These are phyloP conservation scores for Amazona vittata DNA, from an alignment of 2,113 vertebrate genomes.

Conservation along the genomic window DNA sequence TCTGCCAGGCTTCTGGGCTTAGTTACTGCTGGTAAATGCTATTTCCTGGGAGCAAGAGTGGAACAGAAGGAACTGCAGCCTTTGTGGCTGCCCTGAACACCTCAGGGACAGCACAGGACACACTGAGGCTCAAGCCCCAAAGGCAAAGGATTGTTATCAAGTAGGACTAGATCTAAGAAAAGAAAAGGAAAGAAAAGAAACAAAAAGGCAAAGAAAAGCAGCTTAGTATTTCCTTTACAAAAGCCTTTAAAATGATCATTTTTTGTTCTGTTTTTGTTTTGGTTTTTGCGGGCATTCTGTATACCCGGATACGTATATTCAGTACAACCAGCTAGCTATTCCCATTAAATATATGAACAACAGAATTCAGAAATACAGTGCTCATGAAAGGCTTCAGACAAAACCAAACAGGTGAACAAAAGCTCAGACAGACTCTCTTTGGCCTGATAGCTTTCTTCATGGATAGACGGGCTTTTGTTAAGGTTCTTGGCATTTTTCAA, in stretches of 20 bases:
- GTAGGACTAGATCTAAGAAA: neutral
- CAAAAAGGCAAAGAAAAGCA: neutral
- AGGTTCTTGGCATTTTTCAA: neutral
- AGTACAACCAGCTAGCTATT: neutral
- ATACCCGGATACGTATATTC: neutral
- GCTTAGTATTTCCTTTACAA: neutral
- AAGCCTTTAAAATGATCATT: neutral
- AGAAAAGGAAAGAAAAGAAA: no score
- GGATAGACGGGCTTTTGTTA: conserved; percentile 15
- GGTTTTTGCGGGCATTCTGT: neutral
- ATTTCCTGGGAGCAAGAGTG: neutral
- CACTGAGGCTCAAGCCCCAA: neutral
- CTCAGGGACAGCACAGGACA: neutral
- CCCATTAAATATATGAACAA: neutral
- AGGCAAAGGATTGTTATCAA: neutral
- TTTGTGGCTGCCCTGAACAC: neutral
- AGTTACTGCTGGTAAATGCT: neutral
- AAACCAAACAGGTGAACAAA: conserved; percentile 4
- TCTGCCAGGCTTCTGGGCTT: neutral
- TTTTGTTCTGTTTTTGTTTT: neutral
- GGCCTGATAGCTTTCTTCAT: neutral
- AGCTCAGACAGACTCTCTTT: neutral
- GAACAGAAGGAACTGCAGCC: neutral
- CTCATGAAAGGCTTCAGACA: neutral
- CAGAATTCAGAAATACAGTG: neutral